Evolutionary conservation across 2,113 vertebrate species (phyloP), one percentile per base, ranked within the genome.

Genomic region (Saguinus midas): DNA sequence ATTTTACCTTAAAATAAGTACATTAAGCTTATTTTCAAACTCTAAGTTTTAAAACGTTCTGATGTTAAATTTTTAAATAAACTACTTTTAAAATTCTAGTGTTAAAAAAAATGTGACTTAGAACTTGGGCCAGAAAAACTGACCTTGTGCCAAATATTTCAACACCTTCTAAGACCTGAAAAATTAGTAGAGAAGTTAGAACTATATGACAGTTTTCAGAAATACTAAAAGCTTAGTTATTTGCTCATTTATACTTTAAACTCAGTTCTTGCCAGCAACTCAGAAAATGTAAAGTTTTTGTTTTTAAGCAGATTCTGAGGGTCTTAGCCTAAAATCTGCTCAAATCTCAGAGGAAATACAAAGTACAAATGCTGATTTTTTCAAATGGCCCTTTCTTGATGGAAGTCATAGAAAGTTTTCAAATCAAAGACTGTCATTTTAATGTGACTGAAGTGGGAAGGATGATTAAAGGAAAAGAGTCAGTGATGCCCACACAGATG

Each of bases 101-200:
- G 27, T 29, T 23, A 70, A 73, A 94, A 83, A 80, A 87, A 61
- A 90, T 35, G 13, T 90, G 93, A 76, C 66, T 76, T 32, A 95
- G 73, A 97, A 73, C 13, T 82, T 78, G 27, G 40, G n/a, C 40
- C 58, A 55, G 80, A 66, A 91, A 96, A 91, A 92, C 29, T 86
- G 72, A 94, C n/a, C 50, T 79, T 93, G 43, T 23, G 40, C 18
- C 75, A 97, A 96, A 93, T 87, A 87, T 58, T 84, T 80, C 4
- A 87, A 83, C 66, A 87, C 64, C 48, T 43, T 90, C 37, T 86
- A 84, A 95, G 64, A 81, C 10, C 43, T 86, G 4, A 89, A 88
- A 84, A 85, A 40, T 57, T 58, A 89, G n/a, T 73, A 94, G 14
- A 87, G 20, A 95, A 78, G 27, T 87, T 79, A 95, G 48, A 27